phyloP scores from a whole-genome alignment of 2,797 vertebrate species.

The Linurgus olivaceus region DNA sequence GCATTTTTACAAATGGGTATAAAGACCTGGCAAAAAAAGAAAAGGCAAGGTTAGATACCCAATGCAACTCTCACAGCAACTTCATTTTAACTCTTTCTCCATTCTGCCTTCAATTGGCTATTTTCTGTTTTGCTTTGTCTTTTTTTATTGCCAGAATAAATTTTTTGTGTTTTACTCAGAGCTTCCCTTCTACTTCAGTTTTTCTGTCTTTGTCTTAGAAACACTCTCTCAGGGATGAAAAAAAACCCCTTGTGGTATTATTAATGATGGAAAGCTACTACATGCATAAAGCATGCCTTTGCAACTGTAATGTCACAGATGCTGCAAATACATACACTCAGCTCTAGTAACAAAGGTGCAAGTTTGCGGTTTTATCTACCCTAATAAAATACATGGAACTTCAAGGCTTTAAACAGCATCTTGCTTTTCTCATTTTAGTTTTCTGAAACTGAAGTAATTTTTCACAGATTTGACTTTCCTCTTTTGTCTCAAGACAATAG shows the following conservation, averaged over 20 bases:
- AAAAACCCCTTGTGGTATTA: background rate
- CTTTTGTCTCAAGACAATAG: background rate
- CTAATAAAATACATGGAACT: background rate
- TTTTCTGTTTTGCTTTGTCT: background rate
- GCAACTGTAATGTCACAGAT: background rate
- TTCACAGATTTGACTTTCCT: background rate
- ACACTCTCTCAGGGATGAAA: background rate
- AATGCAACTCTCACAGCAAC: background rate
- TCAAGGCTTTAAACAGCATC: background rate
- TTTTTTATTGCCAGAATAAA: background rate
- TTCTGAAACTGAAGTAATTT: background rate
- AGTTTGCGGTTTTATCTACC: background rate
- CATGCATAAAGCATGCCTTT: background rate
- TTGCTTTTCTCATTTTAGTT: background rate
- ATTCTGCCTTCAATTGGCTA: background rate
- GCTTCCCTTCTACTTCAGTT: background rate
- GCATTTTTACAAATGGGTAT: background rate
- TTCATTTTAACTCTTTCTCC: background rate
- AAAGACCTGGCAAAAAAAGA: background rate
- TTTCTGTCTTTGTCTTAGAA: background rate
- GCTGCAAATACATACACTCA: background rate
- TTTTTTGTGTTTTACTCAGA: background rate
- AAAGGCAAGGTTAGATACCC: background rate
- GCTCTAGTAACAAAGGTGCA: background rate
- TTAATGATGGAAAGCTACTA: background rate